Percentiles rank a stretch among this genome's conserved stretches.
These are phyloP conservation scores for Euspilapteryx auroguttella DNA, from an alignment of 2,888 invertebrate species.

Conservation along the genomic window DNA sequence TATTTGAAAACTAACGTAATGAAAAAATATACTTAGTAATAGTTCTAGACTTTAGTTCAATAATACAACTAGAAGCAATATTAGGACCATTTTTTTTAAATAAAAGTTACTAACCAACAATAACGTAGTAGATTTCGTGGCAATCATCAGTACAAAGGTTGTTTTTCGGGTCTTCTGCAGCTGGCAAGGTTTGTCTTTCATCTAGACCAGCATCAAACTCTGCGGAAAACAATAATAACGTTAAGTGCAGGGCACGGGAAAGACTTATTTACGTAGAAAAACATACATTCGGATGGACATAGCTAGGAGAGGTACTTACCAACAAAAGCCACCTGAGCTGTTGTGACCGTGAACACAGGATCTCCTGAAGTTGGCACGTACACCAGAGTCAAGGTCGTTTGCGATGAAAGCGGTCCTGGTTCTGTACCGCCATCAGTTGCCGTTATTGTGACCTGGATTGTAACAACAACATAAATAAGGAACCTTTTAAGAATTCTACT, in stretches of 20 bases:
- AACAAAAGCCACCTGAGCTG: constrained; percentile 23
- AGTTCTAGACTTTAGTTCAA: too few species aligned
- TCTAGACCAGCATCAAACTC: constrained; percentile 32
- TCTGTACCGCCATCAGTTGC: constrained; percentile 51
- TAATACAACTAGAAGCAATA: too few species aligned
- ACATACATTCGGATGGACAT: too few species aligned
- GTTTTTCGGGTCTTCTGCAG: constrained; percentile 48
- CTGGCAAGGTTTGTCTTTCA: constrained; percentile 24
- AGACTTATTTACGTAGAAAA: too few species aligned
- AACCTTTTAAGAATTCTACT: too few species aligned
- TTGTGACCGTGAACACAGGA: constrained; percentile 27
- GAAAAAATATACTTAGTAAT: too few species aligned
- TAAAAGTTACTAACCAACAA: too few species aligned
- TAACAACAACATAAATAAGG: too few species aligned
- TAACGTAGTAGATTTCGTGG: constrained; percentile 38
- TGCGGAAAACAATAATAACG: constrained; percentile 14
- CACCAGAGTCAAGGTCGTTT: constrained; percentile 23
- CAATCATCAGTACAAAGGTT: constrained; percentile 31
- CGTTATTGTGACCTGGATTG: constrained; percentile 49
- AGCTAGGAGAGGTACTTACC: constrained; percentile 31
- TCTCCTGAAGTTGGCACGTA: constrained; percentile 49
- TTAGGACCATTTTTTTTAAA: too few species aligned
- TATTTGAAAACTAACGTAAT: too few species aligned
- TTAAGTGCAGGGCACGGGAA: too few species aligned
- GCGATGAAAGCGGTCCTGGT: constrained; percentile 18